Evolutionary conservation across 1,140 invertebrate species (phyloP).

Genomic region (Trachelipus rathkii): DNA sequence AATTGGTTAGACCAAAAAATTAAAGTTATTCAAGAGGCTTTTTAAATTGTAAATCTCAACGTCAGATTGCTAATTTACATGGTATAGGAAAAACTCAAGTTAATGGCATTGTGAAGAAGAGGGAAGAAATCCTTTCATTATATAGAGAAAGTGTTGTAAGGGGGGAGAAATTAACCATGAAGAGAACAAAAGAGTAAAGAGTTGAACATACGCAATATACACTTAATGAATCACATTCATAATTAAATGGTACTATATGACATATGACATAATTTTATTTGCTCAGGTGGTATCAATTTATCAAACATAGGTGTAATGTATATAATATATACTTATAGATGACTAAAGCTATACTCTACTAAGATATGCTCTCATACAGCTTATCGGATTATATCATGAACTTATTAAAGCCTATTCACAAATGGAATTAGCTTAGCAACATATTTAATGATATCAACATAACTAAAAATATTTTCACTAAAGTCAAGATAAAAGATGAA

Average conservation of each 20-base stretch:
- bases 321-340: too few relatives aligned
- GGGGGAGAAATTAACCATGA: slow-evolving; percentile 40
- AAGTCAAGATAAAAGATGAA: too few relatives aligned
- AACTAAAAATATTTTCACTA: too few relatives aligned
- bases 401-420: too few relatives aligned
- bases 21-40: slow-evolving; percentile 40
- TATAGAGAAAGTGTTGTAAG: slow-evolving; percentile 39
- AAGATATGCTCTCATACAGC: too few relatives aligned
- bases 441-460: too few relatives aligned
- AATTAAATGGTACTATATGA: slow-evolving; percentile 43
- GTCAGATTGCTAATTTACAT: slow-evolving; percentile 39
- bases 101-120: slow-evolving; percentile 38
- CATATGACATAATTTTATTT: too few relatives aligned
- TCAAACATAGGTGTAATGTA: too few relatives aligned
- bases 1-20: slow-evolving; percentile 40
- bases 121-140: slow-evolving; percentile 36
- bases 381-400: too few relatives aligned
- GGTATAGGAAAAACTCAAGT: slow-evolving; percentile 44
- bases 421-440: too few relatives aligned
- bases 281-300: too few relatives aligned
- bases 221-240: slow-evolving; percentile 44
- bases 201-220: slow-evolving; percentile 40
- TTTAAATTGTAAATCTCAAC: slow-evolving; percentile 39
- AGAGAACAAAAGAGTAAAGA: slow-evolving; percentile 33
- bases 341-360: too few relatives aligned